phyloP scores from a whole-genome alignment of 2,888 invertebrate species.

The Saturnia japonica region DNA sequence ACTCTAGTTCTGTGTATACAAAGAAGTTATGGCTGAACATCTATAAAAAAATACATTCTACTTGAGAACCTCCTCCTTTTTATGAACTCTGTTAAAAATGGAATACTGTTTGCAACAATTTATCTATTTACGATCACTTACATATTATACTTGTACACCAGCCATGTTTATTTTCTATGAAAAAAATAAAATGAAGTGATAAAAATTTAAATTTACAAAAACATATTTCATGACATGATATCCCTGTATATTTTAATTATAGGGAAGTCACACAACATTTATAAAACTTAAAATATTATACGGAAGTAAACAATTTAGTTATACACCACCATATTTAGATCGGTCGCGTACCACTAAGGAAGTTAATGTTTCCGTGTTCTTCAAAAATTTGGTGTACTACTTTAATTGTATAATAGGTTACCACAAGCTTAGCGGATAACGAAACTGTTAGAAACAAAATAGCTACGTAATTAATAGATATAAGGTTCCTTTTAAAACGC shows the following conservation, averaged over 20 bases:
- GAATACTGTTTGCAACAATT: too few species aligned
- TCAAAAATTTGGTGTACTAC: neutral
- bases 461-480: neutral
- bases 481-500: neutral
- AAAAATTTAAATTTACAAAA: too few species aligned
- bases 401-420: conserved; percentile 1
- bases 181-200: too few species aligned
- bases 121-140: too few species aligned
- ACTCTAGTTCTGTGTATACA: too few species aligned
- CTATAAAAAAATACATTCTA: too few species aligned
- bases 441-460: neutral
- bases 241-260: neutral
- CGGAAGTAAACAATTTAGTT: neutral
- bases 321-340: neutral
- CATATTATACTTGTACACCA: neutral
- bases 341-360: neutral
- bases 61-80: too few species aligned
- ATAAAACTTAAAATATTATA: neutral
- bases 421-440: neutral
- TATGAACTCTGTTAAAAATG: too few species aligned
- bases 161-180: neutral
- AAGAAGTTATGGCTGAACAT: too few species aligned
- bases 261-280: neutral
- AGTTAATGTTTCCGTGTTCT: neutral
- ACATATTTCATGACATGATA: neutral